A percentile compares a stretch with the other conserved stretches of the same genome.
phyloP scores from a whole-genome alignment of 2,888 invertebrate genomes.

The Aphidoletes aphidimyza region DNA sequence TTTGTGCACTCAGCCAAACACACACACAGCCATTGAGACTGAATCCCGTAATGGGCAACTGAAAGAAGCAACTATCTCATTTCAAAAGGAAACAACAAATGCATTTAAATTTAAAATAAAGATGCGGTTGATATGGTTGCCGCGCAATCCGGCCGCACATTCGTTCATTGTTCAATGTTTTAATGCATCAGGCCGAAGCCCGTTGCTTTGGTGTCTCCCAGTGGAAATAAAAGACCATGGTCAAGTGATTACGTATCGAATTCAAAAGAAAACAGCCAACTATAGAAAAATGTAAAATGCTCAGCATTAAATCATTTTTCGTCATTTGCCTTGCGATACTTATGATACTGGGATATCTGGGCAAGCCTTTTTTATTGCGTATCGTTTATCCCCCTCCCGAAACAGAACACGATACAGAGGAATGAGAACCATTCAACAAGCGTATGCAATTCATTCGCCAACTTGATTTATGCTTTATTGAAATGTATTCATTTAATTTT shows the following conservation, averaged over 20 bases:
- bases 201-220: conserved; percentile 27
- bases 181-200: background rate
- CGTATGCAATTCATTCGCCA: conserved; percentile 19
- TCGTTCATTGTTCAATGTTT: background rate
- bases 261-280: background rate
- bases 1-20: background rate
- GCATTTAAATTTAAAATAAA: conserved; percentile 42
- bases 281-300: background rate
- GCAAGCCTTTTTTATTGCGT: conserved; percentile 3
- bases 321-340: too few relatives aligned
- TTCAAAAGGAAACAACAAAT: conserved; percentile 27
- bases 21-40: background rate
- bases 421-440: background rate
- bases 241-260: conserved; percentile 39
- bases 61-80: background rate
- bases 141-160: background rate
- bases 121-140: conserved; percentile 35
- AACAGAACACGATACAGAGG: background rate
- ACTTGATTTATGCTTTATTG: conserved; percentile 6
- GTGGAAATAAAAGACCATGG: conserved; percentile 26
- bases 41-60: background rate
- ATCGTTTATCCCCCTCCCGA: background rate
- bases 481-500: conserved; percentile 44
- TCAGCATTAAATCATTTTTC: conserved; percentile 34
- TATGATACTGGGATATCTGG: too few relatives aligned